Percentiles rank a stretch among this genome's conserved stretches.
Conservation (phyloP, 1,140 invertebrate species). For the Cyclargus thomasi region DNA sequence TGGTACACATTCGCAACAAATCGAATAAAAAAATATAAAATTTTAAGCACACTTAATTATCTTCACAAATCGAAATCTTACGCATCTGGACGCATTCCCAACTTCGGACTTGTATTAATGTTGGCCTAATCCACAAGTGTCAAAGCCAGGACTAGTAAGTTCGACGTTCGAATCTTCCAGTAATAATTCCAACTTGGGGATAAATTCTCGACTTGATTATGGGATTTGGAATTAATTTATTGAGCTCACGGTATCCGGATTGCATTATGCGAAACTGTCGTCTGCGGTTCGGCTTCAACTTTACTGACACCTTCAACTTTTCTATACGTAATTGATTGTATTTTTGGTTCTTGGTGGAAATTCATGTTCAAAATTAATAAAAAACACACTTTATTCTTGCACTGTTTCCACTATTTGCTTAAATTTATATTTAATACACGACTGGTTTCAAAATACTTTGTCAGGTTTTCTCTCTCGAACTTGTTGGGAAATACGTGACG, state of each 20-base stretch:
- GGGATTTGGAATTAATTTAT: conserved; percentile 9
- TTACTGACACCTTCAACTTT: not conserved
- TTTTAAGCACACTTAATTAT: not conserved
- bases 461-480: too few relatives aligned
- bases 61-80: conserved; percentile 3
- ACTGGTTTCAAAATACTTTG: too few relatives aligned
- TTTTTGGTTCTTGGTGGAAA: too few relatives aligned
- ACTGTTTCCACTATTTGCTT: too few relatives aligned
- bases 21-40: not conserved
- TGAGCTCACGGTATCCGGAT: not conserved
- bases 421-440: too few relatives aligned
- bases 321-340: too few relatives aligned
- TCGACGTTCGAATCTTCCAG: conserved; percentile 12
- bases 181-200: conserved; percentile 11
- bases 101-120: conserved; percentile 8
- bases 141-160: conserved; percentile 14
- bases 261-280: not conserved
- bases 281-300: not conserved
- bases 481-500: too few relatives aligned
- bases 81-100: conserved; percentile 7
- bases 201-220: conserved; percentile 9
- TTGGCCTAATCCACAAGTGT: conserved; percentile 7
- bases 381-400: too few relatives aligned
- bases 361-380: too few relatives aligned
- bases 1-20: not conserved